Conservation (phyloP, 2,888 invertebrate genomes). For the Sphaerophoria rueppellii region DNA sequence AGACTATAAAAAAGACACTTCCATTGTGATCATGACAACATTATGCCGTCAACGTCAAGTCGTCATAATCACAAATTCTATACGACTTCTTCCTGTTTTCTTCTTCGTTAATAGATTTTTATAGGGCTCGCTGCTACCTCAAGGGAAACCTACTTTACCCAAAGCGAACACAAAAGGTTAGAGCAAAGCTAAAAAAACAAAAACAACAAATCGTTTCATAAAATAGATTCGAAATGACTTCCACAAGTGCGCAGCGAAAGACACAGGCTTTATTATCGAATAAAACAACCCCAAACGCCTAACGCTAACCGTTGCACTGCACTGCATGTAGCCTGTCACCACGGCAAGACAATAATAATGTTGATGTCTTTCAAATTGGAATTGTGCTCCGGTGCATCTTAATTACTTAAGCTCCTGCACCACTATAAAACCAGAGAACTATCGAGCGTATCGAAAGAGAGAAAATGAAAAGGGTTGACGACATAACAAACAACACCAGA, state of each 20-base stretch:
- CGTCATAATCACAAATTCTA: constrained; percentile 70
- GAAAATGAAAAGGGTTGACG: constrained; percentile 23
- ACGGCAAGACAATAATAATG: constrained; percentile 61
- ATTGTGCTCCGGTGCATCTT: constrained; percentile 73
- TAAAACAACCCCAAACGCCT: constrained; percentile 63
- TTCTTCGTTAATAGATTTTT: constrained; percentile 70
- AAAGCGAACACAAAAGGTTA: constrained; percentile 24
- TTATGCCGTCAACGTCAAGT: constrained; percentile 38
- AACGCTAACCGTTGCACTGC: no score
- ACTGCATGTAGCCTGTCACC: constrained; percentile 58
- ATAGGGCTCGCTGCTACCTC: constrained; percentile 49
- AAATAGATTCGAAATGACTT: constrained; percentile 1
- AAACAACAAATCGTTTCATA: constrained; percentile 22
- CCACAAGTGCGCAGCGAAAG: constrained; percentile 66
- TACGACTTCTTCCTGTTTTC: constrained; percentile 73
- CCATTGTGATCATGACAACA: constrained; percentile 22
- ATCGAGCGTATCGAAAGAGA: constrained; percentile 14
- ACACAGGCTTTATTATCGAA: constrained; percentile 6
- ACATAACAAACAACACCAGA: not conserved
- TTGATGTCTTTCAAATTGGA: constrained; percentile 47
- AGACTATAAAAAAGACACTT: constrained; percentile 5
- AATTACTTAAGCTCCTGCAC: constrained; percentile 60
- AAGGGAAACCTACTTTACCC: constrained; percentile 33
- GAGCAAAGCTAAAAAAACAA: constrained; percentile 15
- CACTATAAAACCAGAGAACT: no score